Percentiles rank a stretch among this genome's conserved stretches.
phyloP scores from a whole-genome alignment of 2,888 invertebrate species.

The Latrodectus elegans region DNA sequence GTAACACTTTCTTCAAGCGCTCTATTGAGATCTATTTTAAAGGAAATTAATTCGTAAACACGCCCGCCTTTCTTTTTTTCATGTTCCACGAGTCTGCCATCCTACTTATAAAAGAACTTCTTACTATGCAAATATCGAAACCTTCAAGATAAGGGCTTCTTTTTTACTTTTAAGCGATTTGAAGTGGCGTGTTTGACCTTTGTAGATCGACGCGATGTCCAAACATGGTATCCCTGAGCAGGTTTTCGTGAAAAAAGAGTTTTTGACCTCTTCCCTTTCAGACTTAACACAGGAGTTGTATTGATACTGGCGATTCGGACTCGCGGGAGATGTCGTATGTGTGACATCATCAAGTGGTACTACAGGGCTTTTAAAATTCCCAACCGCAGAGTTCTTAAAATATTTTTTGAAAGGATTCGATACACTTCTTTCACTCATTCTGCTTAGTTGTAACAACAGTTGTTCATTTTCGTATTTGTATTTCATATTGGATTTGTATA shows the following conservation, averaged over 20 bases:
- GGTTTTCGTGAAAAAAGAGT: constrained; percentile 45
- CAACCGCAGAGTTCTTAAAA: background rate
- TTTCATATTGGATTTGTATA: too few relatives aligned
- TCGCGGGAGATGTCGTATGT: background rate
- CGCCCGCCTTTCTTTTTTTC: background rate
- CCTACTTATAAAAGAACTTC: constrained; percentile 3
- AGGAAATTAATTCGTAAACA: too few relatives aligned
- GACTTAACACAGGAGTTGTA: constrained; percentile 19
- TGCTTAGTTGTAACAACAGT: too few relatives aligned
- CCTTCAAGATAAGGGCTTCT: constrained; percentile 28
- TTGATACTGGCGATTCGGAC: constrained; percentile 22
- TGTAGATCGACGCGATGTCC: constrained; percentile 35
- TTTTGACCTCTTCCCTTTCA: constrained; percentile 37
- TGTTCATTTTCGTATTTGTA: too few relatives aligned
- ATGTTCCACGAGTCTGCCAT: background rate
- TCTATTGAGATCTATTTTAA: background rate
- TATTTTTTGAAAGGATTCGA: background rate
- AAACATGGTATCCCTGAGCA: constrained; percentile 58
- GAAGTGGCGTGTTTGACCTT: constrained; percentile 46
- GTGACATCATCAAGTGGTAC: constrained; percentile 32
- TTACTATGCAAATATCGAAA: background rate
- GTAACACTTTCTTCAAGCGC: background rate
- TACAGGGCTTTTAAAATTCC: background rate
- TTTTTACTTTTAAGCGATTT: constrained; percentile 20
- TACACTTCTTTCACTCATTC: background rate